These are phyloP conservation scores for Betta splendens DNA, from an alignment of 2,797 vertebrate genomes.

Conservation along the genomic window DNA sequence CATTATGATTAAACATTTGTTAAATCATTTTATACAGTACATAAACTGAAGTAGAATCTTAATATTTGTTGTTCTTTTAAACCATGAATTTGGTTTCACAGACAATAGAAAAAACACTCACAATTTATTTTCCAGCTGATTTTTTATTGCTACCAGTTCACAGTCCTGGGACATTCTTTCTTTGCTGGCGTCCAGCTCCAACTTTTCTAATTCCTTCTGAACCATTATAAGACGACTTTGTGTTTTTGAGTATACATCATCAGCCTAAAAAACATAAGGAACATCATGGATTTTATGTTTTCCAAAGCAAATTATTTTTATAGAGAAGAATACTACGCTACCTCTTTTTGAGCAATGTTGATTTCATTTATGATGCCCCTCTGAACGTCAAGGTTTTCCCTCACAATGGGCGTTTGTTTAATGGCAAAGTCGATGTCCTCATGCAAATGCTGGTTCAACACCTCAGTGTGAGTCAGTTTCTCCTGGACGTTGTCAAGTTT, in stretches of 20 bases:
- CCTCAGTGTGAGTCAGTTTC: conserved; percentile 58
- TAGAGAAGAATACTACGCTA: too few relatives aligned
- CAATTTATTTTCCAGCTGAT: conserved; percentile 40
- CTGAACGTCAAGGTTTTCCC: conserved; percentile 61
- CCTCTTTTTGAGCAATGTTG: conserved; percentile 51
- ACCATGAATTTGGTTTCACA: conserved; percentile 10
- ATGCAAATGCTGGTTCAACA: conserved; percentile 64
- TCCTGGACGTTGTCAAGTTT: conserved; percentile 60
- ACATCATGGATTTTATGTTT: background rate
- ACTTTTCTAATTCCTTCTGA: conserved; percentile 42
- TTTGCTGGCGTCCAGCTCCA: conserved; percentile 31
- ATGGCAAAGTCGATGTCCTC: conserved; percentile 76
- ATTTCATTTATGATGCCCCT: conserved; percentile 44
- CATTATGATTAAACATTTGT: background rate
- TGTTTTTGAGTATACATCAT: conserved; percentile 27
- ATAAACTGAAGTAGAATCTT: background rate
- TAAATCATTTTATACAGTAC: too few relatives aligned
- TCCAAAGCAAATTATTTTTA: background rate
- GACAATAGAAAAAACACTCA: conserved; percentile 44
- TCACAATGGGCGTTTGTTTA: conserved; percentile 78
- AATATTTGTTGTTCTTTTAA: background rate
- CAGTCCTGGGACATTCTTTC: conserved; percentile 38
- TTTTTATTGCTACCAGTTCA: conserved; percentile 19
- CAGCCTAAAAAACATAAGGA: conserved; percentile 44
- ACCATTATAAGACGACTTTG: conserved; percentile 19